These are phyloP conservation scores for Plagodis dolabraria DNA, from an alignment of 2,888 invertebrate genomes.

Conservation along the genomic window DNA sequence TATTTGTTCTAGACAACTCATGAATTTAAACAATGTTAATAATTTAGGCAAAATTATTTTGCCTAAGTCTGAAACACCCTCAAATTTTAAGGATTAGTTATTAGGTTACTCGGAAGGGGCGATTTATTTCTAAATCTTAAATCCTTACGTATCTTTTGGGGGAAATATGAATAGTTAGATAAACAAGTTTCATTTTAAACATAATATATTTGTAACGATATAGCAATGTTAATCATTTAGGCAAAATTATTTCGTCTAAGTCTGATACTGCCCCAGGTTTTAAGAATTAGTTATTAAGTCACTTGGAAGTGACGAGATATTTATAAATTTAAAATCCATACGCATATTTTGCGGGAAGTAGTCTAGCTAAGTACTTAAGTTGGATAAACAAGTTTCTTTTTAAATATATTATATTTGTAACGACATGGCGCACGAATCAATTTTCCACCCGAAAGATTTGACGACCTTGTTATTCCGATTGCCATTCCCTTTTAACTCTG, in stretches of 20 bases:
- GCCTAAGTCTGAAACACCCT: slow-evolving; percentile 2
- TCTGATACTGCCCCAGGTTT: slow-evolving; percentile 2
- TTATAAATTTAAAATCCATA: no score
- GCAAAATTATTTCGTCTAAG: slow-evolving; percentile 2
- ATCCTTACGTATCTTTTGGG: neutral
- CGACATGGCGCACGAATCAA: neutral
- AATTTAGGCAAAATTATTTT: slow-evolving; percentile 5
- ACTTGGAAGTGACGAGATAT: neutral
- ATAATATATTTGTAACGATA: neutral
- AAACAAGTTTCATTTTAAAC: no score
- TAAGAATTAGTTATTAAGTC: neutral
- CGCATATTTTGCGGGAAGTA: neutral
- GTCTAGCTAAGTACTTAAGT: no score
- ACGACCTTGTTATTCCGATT: slow-evolving; percentile 32
- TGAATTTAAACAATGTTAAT: slow-evolving; percentile 8
- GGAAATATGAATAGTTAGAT: no score
- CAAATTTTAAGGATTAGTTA: neutral
- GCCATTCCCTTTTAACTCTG: slow-evolving; percentile 23
- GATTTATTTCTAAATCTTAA: neutral
- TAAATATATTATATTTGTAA: neutral
- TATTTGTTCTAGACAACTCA: slow-evolving; percentile 3
- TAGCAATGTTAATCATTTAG: slow-evolving; percentile 2
- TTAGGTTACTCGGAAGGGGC: neutral
- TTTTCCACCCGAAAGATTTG: neutral
- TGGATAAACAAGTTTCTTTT: no score